Evolutionary conservation across 1,140 invertebrate species (phyloP), one percentile per base, ranked within the genome.

Genomic region (Proctacanthus coquilletti): DNA sequence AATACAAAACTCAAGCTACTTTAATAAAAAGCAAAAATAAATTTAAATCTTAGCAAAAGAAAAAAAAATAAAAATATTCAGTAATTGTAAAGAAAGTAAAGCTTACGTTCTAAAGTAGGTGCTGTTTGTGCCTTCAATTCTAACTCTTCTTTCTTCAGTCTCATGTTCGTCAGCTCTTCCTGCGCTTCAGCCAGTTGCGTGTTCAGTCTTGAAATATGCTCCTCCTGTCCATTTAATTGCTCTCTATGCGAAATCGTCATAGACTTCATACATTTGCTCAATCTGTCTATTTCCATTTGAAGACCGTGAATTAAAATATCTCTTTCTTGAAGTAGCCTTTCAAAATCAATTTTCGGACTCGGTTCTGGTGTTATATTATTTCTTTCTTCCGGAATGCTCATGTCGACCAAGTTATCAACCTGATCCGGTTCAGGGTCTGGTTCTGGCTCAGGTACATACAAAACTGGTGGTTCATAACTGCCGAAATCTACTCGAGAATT

Each of bases 401-500:
- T 80, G 51, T 81, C 78, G 34, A 84, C 77, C 17, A 83, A 67
- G 33, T 71, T 72, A 37, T 77, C 79, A 0, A 75, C 69, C 13
- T 65, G 54, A 37, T 69, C 66, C 10, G 63, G 55, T 44, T 83
- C 75, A 33, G 80, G 58, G 42, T 68, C 64, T 36, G 64, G 65
- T 32, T 64, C 64, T 9, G 68, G 76, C 38, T 71, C 69, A 4
- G 84, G 84, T 25, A 97, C 74, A 31, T 88, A 76, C 6, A 94
- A 91, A 31, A 94, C 87, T 8, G 92, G 93, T 17, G 92, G 88
- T 17, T 92, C 79, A 53, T 98, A 97, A 23, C 80, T 82, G 36
- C 80, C 75, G 50, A 98, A 75, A 54, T 97, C 92, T 21, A 88
- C 77, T 63, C 91, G 84, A 41, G 89, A 74, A 35, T 95, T 66